These are phyloP conservation scores for Spilogale gracilis DNA, from an alignment of 2,113 vertebrate species.

Conservation along the genomic window DNA sequence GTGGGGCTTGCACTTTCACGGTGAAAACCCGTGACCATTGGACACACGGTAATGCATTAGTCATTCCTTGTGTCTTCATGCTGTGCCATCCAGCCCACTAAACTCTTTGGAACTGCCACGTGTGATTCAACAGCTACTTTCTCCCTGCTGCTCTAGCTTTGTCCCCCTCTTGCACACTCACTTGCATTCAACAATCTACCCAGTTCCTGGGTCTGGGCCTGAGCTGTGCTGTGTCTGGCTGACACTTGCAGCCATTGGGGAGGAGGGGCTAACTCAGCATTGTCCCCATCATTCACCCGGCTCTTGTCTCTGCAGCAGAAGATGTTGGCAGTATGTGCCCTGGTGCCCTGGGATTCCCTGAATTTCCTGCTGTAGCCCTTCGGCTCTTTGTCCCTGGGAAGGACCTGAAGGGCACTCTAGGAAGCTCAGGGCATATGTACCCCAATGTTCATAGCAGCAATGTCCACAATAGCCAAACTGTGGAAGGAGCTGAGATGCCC, in stretches of 20 bases:
- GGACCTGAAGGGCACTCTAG: not conserved
- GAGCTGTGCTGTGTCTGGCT: not conserved
- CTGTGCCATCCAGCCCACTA: not conserved
- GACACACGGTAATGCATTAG: accelerated
- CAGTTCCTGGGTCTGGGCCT: not conserved
- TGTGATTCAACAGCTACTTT: not conserved
- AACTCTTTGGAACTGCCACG: not conserved
- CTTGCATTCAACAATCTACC: not conserved
- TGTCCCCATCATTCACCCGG: not conserved
- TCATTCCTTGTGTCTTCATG: not conserved
- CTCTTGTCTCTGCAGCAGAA: not conserved
- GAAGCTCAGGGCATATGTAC: not conserved
- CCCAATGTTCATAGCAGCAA: no score
- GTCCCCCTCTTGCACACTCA: not conserved
- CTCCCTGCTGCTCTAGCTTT: not conserved
- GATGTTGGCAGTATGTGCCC: not conserved
- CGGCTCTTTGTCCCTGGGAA: not conserved
- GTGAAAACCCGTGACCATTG: not conserved
- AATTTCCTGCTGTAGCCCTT: not conserved
- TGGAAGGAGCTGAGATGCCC: no score
- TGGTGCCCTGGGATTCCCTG: not conserved
- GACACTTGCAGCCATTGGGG: not conserved
- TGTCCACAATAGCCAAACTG: no score
- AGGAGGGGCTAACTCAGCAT: not conserved
- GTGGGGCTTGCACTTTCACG: not conserved